Percentiles rank a stretch among this genome's conserved stretches.
Evolutionary conservation across 2,888 invertebrate genomes (phyloP).

Genomic region (Gari tellinella): DNA sequence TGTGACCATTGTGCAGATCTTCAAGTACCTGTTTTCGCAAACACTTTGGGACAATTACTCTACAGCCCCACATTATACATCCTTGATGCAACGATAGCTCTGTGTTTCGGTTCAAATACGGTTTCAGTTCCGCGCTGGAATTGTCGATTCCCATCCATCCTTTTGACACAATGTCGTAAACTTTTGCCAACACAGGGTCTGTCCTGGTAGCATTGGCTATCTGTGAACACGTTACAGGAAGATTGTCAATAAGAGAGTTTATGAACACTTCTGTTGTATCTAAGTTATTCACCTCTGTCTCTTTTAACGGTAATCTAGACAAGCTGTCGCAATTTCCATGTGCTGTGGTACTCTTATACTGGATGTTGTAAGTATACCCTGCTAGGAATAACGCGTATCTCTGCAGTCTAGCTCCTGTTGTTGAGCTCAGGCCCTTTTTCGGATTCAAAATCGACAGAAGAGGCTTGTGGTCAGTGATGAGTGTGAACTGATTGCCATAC

Average conservation of each 20-base stretch:
- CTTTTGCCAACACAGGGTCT: constrained; percentile 36
- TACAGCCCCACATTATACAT: constrained; percentile 65
- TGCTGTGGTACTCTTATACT: constrained; percentile 31
- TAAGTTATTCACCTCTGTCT: background rate
- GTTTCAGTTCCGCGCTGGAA: constrained; percentile 9
- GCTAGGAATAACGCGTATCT: constrained; percentile 32
- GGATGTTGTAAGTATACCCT: constrained; percentile 25
- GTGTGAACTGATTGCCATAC: constrained; percentile 82
- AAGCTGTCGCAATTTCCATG: constrained; percentile 57
- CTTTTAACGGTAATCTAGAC: constrained; percentile 35
- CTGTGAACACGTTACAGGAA: constrained; percentile 50
- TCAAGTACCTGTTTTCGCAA: constrained; percentile 57
- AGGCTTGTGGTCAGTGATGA: constrained; percentile 59
- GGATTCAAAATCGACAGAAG: constrained; percentile 57
- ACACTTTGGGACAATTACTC: constrained; percentile 68
- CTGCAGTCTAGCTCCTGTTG: constrained; percentile 41
- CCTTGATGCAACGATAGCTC: constrained; percentile 62
- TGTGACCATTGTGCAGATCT: constrained; percentile 70
- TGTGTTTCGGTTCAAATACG: constrained; percentile 26
- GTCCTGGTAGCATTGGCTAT: constrained; percentile 26
- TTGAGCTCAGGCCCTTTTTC: constrained; percentile 52
- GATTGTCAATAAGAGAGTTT: constrained; percentile 68
- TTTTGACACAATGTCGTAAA: constrained; percentile 24
- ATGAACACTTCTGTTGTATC: constrained; percentile 33
- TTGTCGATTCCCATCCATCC: constrained; percentile 9